phyloP scores from a whole-genome alignment of 2,888 invertebrate genomes.

The Mesorhabditis sp. region DNA sequence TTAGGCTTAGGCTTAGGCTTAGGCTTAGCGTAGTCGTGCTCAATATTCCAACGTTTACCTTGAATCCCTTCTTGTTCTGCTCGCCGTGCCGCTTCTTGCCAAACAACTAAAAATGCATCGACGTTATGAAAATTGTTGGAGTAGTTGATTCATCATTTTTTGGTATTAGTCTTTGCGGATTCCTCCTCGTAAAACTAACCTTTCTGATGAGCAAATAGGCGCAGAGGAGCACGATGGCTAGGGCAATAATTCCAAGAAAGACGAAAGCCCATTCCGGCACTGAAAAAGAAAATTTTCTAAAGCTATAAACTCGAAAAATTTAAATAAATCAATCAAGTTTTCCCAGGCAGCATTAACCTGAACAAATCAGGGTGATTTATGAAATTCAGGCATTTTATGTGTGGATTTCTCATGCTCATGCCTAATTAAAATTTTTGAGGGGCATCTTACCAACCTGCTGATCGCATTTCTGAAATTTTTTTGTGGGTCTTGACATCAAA shows the following conservation, averaged over 20 bases:
- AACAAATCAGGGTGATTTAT: background rate
- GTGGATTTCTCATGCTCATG: too few species aligned
- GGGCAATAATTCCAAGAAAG: constrained; percentile 49
- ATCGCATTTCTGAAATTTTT: too few species aligned
- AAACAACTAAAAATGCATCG: constrained; percentile 28
- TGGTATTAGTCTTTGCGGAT: background rate
- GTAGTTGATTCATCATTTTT: background rate
- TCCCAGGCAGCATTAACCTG: background rate
- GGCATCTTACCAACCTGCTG: background rate
- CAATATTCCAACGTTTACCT: constrained; percentile 7
- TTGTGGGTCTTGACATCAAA: too few species aligned
- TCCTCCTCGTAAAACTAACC: background rate
- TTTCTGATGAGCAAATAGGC: constrained; percentile 50
- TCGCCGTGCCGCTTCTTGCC: constrained; percentile 57
- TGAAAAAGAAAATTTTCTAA: constrained; percentile 24
- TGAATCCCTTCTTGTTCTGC: constrained; percentile 51
- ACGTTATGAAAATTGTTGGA: background rate
- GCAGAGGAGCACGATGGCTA: constrained; percentile 48
- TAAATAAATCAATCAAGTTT: background rate
- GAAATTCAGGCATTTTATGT: background rate
- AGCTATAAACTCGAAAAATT: background rate
- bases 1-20: too few species aligned
- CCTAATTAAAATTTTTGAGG: background rate
- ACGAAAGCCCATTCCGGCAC: constrained; percentile 58
- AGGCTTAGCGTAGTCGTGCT: too few species aligned